Percentiles rank a stretch among this genome's conserved stretches.
phyloP scores from a whole-genome alignment of 1,140 invertebrate species.

The Cephus cinctus region DNA sequence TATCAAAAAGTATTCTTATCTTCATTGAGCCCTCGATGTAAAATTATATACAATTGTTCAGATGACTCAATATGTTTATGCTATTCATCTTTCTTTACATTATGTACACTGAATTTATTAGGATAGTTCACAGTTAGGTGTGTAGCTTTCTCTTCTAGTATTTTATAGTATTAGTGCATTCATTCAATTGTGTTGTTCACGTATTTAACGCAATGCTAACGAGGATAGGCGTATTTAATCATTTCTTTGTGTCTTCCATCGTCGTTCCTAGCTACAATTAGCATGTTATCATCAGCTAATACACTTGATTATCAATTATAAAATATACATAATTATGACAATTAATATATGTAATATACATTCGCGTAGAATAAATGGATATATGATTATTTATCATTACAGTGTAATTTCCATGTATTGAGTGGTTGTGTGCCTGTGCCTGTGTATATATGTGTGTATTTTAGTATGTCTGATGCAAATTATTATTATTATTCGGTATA shows the following conservation, averaged over 20 bases:
- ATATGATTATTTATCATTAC: neutral
- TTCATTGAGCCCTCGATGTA: slow-evolving; percentile 35
- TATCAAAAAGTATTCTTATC: slow-evolving; percentile 15
- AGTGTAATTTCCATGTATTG: no score
- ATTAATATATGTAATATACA: slow-evolving; percentile 35
- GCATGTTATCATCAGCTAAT: slow-evolving; percentile 23
- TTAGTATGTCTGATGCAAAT: no score
- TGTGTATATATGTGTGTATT: no score
- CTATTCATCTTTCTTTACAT: slow-evolving; percentile 49
- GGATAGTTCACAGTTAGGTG: slow-evolving; percentile 25
- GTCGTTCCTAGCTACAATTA: slow-evolving; percentile 26
- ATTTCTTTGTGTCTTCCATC: slow-evolving; percentile 5
- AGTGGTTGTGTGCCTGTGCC: no score
- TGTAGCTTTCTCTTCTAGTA: slow-evolving; percentile 3
- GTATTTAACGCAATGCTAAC: slow-evolving; percentile 28
- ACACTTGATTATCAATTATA: slow-evolving; percentile 39
- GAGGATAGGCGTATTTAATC: slow-evolving; percentile 20
- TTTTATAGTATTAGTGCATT: slow-evolving; percentile 5
- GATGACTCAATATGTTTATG: slow-evolving; percentile 43
- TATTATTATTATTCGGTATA: no score
- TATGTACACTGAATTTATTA: slow-evolving; percentile 47
- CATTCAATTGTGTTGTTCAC: slow-evolving; percentile 5
- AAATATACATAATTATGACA: slow-evolving; percentile 38
- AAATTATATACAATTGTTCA: slow-evolving; percentile 45
- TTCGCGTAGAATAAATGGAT: slow-evolving; percentile 17